A percentile compares a stretch with the other conserved stretches of the same genome.
Conservation (phyloP, 2,888 invertebrate species). For the Apamea monoglypha region DNA sequence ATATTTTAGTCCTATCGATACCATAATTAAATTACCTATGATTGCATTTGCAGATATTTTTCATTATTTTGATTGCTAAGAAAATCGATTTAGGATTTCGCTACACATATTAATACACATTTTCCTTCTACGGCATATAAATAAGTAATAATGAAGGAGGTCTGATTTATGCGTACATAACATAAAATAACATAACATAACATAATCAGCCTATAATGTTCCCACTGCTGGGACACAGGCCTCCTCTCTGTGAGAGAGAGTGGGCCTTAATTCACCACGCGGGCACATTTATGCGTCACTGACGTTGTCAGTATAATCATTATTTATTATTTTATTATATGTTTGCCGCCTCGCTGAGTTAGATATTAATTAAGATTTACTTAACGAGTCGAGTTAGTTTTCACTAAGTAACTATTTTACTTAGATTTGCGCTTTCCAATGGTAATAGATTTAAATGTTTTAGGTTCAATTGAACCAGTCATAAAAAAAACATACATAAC, state of each 20-base stretch:
- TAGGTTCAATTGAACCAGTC: not conserved
- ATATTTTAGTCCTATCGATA: not conserved
- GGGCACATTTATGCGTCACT: conserved; percentile 8
- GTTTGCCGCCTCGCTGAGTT: conserved; percentile 15
- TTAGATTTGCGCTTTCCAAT: conserved; percentile 17
- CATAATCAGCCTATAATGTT: too few relatives aligned
- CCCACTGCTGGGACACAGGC: too few relatives aligned
- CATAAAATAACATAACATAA: too few relatives aligned
- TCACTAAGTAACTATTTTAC: conserved; percentile 21
- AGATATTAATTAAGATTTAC: conserved; percentile 13
- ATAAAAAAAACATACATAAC: not conserved
- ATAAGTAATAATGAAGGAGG: conserved; percentile 1
- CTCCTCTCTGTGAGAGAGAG: too few relatives aligned
- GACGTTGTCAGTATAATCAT: conserved; percentile 13
- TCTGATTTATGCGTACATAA: conserved; percentile 7
- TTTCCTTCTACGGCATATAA: not conserved
- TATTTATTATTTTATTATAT: conserved; percentile 24
- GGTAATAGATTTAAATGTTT: not conserved
- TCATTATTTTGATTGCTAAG: not conserved
- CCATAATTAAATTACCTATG: not conserved
- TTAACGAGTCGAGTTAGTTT: conserved; percentile 32
- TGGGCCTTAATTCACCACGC: too few relatives aligned
- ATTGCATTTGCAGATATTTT: not conserved
- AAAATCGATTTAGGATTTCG: conserved; percentile 5
- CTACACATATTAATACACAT: not conserved